Base-by-base conservation (phyloP, 2,113 vertebrate species). In the Guaruba guarouba region DNA sequence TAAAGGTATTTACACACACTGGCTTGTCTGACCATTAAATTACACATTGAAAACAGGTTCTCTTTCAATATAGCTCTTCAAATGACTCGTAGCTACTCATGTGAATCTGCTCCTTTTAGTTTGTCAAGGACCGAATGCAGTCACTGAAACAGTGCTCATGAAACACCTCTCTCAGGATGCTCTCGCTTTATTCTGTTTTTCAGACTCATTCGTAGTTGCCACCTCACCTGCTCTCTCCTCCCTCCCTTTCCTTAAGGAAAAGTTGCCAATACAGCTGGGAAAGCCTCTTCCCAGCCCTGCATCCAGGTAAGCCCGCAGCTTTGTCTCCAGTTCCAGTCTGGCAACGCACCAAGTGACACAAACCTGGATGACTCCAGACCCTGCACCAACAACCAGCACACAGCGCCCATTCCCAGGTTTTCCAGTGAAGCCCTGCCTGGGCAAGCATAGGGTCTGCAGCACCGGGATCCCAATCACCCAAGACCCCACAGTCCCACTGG, bases 1-100 rank as follows among this genome's bases (percentile, higher is more conserved):
- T 97, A 97, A 98, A 98, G 97, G 97, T 98, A 98, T 98, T 98
- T 98, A 98, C 98, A 98, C 97, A 80, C 86, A 93, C 92, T 88
- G 86, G 93, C 94, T 97, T 96, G 44, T 63, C 95, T 96, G 2
- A 92, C 90, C 93, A 27, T 95, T 93, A 76, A 83, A 92, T 94
- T 92, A 95, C 92, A 94, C 84, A 74, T 25, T 71, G 93, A 70
- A 73, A 95, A 93, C 91, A 76, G 91, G 88, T 82, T 93, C 93
- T 94, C 88, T 94, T 55, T 90, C 90, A 31, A 93, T 76, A 76
- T 6, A 18, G 69, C 39, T 80, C 93, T 94, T 71, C 49, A 59
- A 71, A 35, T 37, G 39, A 13, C 33, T 43, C 69, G 83, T 75
- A 77, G 86, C 88, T 91, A 48, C 48, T 90, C 35, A n/a, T 11